Evolutionary conservation across 2,113 vertebrate genomes (phyloP), one percentile per base, ranked within the genome.

Genomic region (Otus sunia): DNA sequence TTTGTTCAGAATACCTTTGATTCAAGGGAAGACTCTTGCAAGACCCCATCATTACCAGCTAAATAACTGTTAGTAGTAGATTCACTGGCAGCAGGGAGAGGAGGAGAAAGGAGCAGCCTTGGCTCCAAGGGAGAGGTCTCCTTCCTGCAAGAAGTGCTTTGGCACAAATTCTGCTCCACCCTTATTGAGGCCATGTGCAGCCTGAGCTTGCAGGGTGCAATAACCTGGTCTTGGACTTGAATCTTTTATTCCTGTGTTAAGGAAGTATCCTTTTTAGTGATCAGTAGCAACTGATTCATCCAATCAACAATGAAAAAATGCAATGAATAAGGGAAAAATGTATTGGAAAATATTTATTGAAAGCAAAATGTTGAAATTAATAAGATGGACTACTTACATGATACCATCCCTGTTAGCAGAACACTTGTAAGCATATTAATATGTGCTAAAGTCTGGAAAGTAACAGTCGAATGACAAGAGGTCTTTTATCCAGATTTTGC

Each of bases 271-370:
- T 66, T 10, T 37, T 78, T 23, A 62, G 36, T 6, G 12, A 71
- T 53, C 60, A 21, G 23, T 53, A 75, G 21, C 15, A 56, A 25
- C 43, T 45, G 43, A 45, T 45, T 75, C 37, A 76, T 39, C 17
- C 25, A 84, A 10, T 34, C 52, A 67, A n/a, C 6, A 43, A 45
- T 16, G 62, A 76, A 79, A 94, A 72, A 27, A 62, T 45, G 10
- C 36, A 37, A 11, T 25, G 37, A 82, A 53, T 10, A 56, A 78
- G 23, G 45, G 20, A 6, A 85, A 82, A 78, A 78, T 53, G 5
- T 66, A 88, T 82, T 86, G 15, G 10, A 82, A 88, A 79, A 45
- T 71, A 78, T 79, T 71, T 94, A 50, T 67, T 91, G 66, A 88
- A 4, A 9, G 39, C 20, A 68, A 80, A 75, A 89, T 16, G 9